Conservation (phyloP, 2,113 vertebrate species). For the Malaclemys terrapin region DNA sequence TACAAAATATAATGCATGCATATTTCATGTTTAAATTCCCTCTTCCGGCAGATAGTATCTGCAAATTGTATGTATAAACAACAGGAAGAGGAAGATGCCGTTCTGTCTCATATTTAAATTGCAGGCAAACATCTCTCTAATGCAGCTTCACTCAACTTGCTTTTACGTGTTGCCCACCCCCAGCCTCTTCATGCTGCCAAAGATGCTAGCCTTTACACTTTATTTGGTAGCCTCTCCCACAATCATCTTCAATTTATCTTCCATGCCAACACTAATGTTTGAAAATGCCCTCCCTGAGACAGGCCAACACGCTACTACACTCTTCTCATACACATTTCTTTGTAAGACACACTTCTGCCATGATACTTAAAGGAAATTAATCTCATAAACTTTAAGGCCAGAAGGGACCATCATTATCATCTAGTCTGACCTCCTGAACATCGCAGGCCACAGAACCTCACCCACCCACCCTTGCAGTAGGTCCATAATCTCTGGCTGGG, state of each 20-base stretch:
- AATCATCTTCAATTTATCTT: neutral
- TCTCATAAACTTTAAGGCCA: neutral
- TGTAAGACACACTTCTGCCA: neutral
- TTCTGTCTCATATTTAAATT: neutral
- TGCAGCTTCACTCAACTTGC: neutral
- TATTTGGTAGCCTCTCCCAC: neutral
- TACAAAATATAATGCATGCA: neutral
- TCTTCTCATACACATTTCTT: neutral
- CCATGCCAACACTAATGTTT: neutral
- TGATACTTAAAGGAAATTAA: neutral
- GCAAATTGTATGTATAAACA: neutral
- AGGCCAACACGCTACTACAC: neutral
- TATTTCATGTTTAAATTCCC: neutral
- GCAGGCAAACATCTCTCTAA: accelerated
- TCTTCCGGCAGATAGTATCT: neutral
- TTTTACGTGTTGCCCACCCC: neutral
- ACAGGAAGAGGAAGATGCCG: neutral
- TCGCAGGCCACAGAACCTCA: neutral
- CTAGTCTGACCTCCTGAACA: neutral
- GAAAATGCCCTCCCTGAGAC: neutral
- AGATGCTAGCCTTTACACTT: neutral
- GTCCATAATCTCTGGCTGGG: neutral
- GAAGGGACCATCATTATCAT: neutral
- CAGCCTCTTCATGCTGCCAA: neutral
- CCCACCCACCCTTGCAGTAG: neutral